phyloP scores from a whole-genome alignment of 2,888 invertebrate genomes.

The Aphodius sticticus region DNA sequence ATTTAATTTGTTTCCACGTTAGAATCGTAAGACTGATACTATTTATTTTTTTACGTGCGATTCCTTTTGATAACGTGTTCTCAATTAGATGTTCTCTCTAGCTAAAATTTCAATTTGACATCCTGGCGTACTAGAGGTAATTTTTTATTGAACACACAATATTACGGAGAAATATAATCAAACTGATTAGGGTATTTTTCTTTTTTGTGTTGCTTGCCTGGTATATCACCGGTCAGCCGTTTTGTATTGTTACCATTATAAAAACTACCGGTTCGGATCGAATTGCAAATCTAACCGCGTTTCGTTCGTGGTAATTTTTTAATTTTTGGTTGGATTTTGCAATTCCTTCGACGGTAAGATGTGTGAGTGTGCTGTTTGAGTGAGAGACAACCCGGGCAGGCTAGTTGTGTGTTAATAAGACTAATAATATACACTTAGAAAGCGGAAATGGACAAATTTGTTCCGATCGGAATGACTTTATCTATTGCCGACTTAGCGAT shows the following conservation, averaged over 20 bases:
- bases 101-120: too few species aligned
- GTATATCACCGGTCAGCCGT: conserved; percentile 56
- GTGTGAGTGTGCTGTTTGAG: conserved; percentile 58
- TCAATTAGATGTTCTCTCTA: background rate
- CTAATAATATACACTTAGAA: conserved; percentile 28
- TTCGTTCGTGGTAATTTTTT: conserved; percentile 21
- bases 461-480: background rate
- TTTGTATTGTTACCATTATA: conserved; percentile 56
- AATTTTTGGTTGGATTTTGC: conserved; percentile 20
- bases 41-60: conserved; percentile 20
- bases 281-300: conserved; percentile 18
- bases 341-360: conserved; percentile 42
- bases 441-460: background rate
- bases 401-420: conserved; percentile 55
- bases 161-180: conserved; percentile 43
- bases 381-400: conserved; percentile 63
- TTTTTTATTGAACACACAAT: too few species aligned
- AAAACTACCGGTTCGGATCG: conserved; percentile 22
- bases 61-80: background rate
- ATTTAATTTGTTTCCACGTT: conserved; percentile 30
- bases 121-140: background rate
- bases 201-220: conserved; percentile 55
- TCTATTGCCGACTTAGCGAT: background rate
- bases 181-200: conserved; percentile 51
- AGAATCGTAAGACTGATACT: conserved; percentile 10